Evolutionary conservation across 2,113 vertebrate genomes (phyloP), one percentile per base, ranked within the genome.

Genomic region (Rhineura floridana): DNA sequence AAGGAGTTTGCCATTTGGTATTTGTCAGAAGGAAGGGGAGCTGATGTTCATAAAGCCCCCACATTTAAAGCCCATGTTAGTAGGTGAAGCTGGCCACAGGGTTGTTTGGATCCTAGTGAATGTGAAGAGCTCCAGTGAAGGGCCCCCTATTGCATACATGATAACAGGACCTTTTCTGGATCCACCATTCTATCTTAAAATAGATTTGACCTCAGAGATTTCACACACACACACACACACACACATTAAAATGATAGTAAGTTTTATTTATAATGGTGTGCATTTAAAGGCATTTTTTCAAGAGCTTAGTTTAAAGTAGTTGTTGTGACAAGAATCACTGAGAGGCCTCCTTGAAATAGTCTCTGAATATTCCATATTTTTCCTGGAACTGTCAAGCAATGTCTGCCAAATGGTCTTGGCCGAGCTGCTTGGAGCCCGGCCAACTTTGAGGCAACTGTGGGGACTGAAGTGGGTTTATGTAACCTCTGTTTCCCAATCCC

Each of bases 371-470:
- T 91, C 93, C 92, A 89, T 93, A 83, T 95, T 92, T n/a, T 93
- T 95, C 94, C 93, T 95, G 94, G 93, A 96, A 96, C 94, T 79
- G 75, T 6, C 81, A 78, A 88, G 88, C 25, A 33, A 78, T 78
- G 42, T 83, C 93, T 92, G 95, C 93, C 94, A 95, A 88, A 90
- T 91, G 76, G 88, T 89, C 90, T 95, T 93, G 92, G 94, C 88
- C 84, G 89, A 91, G 92, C 93, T 96, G 92, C 93, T 73, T 93
- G 83, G 89, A 93, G 93, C 89, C 93, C 86, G 76, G 91, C 92
- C 94, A 94, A 95, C 92, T 95, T 92, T 84, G 82, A 87, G 92
- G 93, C 92, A 90, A 95, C 91, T 70, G 75, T 85, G 88, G 91
- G 92, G 86, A 81, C 90, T 92, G 52, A n/a, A 85, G 89, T 84